These are phyloP conservation scores for Eutolmus rufibarbis DNA, from an alignment of 2,888 invertebrate genomes.

Conservation along the genomic window DNA sequence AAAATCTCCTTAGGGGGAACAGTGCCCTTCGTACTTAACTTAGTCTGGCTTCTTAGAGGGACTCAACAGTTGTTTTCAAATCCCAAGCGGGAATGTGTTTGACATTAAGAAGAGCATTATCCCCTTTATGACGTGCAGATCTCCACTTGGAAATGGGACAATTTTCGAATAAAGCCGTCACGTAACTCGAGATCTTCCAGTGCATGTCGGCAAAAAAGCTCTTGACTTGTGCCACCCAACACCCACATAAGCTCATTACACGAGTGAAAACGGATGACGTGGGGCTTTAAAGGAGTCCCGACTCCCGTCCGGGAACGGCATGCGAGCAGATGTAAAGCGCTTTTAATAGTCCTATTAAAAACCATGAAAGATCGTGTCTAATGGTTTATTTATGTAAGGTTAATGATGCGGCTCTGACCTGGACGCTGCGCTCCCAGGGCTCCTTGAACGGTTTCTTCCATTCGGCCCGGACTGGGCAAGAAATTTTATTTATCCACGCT, in stretches of 20 bases:
- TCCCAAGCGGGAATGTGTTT: slow-evolving; percentile 46
- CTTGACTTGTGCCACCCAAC: slow-evolving; percentile 26
- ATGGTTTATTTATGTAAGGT: slow-evolving; percentile 48
- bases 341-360: slow-evolving; percentile 48
- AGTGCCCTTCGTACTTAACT: background rate
- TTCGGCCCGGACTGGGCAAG: background rate
- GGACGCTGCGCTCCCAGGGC: slow-evolving; percentile 3
- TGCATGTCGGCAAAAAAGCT: slow-evolving; percentile 39
- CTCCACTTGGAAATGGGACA: slow-evolving; percentile 46
- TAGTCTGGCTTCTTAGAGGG: background rate
- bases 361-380: slow-evolving; percentile 47
- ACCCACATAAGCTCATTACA: slow-evolving; percentile 46
- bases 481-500: slow-evolving; percentile 27
- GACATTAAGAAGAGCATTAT: slow-evolving; percentile 48
- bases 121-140: slow-evolving; percentile 47
- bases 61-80: slow-evolving; percentile 47
- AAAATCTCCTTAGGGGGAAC: slow-evolving; percentile 23
- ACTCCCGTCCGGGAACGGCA: slow-evolving; percentile 14
- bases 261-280: slow-evolving; percentile 44
- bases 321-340: slow-evolving; percentile 46
- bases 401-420: slow-evolving; percentile 47
- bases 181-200: slow-evolving; percentile 43
- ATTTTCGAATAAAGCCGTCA: slow-evolving; percentile 48
- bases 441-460: slow-evolving; percentile 11
- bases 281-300: slow-evolving; percentile 38